These are phyloP conservation scores for Rhagoletis pomonella DNA, from an alignment of 1,140 invertebrate genomes.

Conservation along the genomic window DNA sequence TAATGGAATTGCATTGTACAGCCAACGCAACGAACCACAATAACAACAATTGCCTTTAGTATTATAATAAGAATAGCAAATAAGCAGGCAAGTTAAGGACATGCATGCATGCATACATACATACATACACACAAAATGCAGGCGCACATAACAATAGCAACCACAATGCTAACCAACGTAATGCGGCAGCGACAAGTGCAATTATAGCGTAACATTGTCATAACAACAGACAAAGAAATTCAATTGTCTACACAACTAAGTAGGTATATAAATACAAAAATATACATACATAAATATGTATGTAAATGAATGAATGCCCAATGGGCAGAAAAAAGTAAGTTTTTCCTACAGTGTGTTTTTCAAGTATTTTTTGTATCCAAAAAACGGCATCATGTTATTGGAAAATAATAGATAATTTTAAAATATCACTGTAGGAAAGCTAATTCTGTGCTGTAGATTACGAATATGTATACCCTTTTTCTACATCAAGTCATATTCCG, in stretches of 20 bases:
- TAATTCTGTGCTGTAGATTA: too few relatives aligned
- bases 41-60: slow-evolving; percentile 35
- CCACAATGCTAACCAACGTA: slow-evolving; percentile 41
- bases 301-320: too few relatives aligned
- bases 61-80: slow-evolving; percentile 28
- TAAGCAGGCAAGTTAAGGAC: not conserved
- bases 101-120: too few relatives aligned
- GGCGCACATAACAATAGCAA: slow-evolving; percentile 8
- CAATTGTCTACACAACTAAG: slow-evolving; percentile 13
- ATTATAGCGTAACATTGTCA: slow-evolving; percentile 51
- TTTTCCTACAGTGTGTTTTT: too few relatives aligned
- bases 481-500: too few relatives aligned
- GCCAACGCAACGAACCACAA: slow-evolving; percentile 11
- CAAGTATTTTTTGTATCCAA: too few relatives aligned
- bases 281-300: not conserved
- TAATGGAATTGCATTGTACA: slow-evolving; percentile 39
- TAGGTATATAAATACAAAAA: too few relatives aligned
- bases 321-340: too few relatives aligned
- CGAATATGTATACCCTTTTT: too few relatives aligned
- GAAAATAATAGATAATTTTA: too few relatives aligned
- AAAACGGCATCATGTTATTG: too few relatives aligned
- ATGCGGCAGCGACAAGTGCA: slow-evolving; percentile 49
- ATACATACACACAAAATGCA: not conserved
- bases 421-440: too few relatives aligned
- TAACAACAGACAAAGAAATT: slow-evolving; percentile 21